Percentiles rank a stretch among this genome's conserved stretches.
Conservation (phyloP, 1,140 invertebrate genomes). For the Caerostris darwini region DNA sequence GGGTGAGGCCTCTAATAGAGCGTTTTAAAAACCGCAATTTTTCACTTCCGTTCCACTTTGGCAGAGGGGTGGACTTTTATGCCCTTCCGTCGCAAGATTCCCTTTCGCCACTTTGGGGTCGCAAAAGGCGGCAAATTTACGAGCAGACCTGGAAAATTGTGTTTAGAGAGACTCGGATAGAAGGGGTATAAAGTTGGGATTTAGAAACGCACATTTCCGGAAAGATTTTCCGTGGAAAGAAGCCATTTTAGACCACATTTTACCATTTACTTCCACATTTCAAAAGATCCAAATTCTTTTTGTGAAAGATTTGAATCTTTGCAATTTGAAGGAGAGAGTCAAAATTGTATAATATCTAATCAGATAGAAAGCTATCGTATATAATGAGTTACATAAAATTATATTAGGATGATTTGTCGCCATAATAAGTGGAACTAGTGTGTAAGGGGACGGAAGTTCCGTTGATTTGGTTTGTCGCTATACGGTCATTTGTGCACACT, state of each 20-base stretch:
- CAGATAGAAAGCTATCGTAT: too few relatives aligned
- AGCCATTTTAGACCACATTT: background rate
- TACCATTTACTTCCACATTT: too few relatives aligned
- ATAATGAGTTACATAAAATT: too few relatives aligned
- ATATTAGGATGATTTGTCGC: too few relatives aligned
- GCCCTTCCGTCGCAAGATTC: background rate
- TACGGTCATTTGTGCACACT: too few relatives aligned
- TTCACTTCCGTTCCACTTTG: conserved; percentile 44
- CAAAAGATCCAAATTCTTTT: too few relatives aligned
- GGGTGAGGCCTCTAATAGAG: conserved; percentile 52
- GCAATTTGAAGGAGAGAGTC: too few relatives aligned
- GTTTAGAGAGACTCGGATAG: background rate
- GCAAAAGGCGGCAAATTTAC: conserved; percentile 37
- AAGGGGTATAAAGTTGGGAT: conserved; percentile 1
- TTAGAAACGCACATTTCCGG: background rate
- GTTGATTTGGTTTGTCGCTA: too few relatives aligned
- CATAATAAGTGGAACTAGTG: too few relatives aligned
- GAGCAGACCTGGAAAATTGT: conserved; percentile 48
- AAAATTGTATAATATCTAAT: too few relatives aligned
- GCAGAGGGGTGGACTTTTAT: background rate
- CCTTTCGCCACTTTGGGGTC: conserved; percentile 21
- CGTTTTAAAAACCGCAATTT: conserved; percentile 74
- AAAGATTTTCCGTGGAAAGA: background rate
- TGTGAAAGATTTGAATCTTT: too few relatives aligned
- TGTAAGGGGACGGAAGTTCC: too few relatives aligned